Conservation (phyloP, 2,888 invertebrate genomes). For the Metalampra italica region DNA sequence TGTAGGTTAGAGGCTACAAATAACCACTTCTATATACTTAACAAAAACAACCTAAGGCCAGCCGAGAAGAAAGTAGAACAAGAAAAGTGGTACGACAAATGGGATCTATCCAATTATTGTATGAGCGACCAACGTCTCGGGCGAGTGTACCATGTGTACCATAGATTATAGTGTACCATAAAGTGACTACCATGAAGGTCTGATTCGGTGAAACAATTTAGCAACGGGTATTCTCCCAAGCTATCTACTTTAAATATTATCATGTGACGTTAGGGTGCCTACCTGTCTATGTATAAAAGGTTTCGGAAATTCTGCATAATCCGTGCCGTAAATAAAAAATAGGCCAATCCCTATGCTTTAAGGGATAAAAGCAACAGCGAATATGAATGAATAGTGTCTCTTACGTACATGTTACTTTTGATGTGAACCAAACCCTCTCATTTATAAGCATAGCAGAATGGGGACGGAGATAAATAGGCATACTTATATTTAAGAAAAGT, state of each 20-base stretch:
- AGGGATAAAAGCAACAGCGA: not conserved
- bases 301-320: not conserved
- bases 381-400: not conserved
- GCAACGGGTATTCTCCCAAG: not conserved
- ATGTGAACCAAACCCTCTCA: not conserved
- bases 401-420: not conserved
- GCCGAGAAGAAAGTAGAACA: constrained; percentile 2
- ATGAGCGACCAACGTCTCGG: constrained; percentile 1
- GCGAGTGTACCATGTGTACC: not conserved
- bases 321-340: not conserved
- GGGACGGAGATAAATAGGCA: too few relatives aligned
- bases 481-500: too few relatives aligned
- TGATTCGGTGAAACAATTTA: not conserved
- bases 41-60: not conserved
- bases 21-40: not conserved
- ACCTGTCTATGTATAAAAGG: not conserved
- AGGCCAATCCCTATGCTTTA: not conserved
- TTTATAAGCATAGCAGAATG: too few relatives aligned
- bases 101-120: constrained; percentile 4
- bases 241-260: not conserved
- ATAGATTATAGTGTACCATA: too few relatives aligned
- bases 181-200: not conserved
- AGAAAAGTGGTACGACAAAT: not conserved
- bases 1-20: too few relatives aligned
- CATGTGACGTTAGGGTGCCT: not conserved